These are phyloP conservation scores for Aplochiton taeniatus DNA, from an alignment of 2,797 vertebrate genomes.

Conservation along the genomic window DNA sequence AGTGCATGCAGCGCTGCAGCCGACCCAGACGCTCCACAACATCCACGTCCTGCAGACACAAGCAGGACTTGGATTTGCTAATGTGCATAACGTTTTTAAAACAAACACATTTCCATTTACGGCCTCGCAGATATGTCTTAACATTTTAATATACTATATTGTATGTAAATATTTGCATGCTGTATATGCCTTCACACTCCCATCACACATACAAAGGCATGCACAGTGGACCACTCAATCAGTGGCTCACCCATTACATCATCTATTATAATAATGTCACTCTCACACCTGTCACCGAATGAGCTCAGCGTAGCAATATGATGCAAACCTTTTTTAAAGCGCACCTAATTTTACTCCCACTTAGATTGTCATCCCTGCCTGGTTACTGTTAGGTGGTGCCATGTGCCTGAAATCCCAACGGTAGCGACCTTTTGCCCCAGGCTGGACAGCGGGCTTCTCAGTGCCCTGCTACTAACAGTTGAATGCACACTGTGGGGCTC, in stretches of 20 bases:
- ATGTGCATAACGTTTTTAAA: too few relatives aligned
- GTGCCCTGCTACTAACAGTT: constrained; percentile 3
- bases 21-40: constrained; percentile 72
- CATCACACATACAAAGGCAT: constrained; percentile 15
- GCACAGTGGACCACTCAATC: constrained; percentile 37
- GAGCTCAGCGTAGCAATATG: constrained; percentile 64
- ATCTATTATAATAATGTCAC: constrained; percentile 42
- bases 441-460: constrained; percentile 12
- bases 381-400: constrained; percentile 46
- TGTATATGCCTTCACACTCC: neutral
- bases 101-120: too few relatives aligned
- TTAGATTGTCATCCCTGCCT: constrained; percentile 60
- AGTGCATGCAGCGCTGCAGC: constrained; percentile 78
- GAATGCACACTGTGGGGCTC: constrained; percentile 15
- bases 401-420: constrained; percentile 43
- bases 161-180: neutral
- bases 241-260: constrained; percentile 58
- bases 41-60: constrained; percentile 59
- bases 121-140: too few relatives aligned
- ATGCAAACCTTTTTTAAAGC: constrained; percentile 65
- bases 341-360: constrained; percentile 64
- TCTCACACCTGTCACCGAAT: constrained; percentile 66
- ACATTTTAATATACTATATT: too few relatives aligned
- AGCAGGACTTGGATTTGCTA: too few relatives aligned
- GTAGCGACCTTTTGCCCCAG: constrained; percentile 37